These are phyloP conservation scores for Drosophila pallidifrons DNA, from an alignment of 1,140 invertebrate genomes.

Conservation along the genomic window DNA sequence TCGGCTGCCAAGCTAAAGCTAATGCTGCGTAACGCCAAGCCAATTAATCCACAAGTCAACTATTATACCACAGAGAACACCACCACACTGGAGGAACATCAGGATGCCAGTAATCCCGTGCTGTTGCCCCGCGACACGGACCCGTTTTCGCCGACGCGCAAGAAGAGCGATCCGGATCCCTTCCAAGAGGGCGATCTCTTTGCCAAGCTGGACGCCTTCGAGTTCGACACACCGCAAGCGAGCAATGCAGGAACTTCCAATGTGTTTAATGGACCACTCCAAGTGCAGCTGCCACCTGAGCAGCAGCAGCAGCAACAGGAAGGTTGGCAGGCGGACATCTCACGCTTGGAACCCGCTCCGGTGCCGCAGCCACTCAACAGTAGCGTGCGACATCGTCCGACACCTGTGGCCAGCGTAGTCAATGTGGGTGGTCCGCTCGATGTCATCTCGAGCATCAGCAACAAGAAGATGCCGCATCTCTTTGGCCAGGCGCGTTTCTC, in stretches of 20 bases:
- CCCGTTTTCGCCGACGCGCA: slow-evolving; percentile 83
- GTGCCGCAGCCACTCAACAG: slow-evolving; percentile 29
- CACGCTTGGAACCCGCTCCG: slow-evolving; percentile 36
- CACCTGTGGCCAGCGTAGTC: slow-evolving; percentile 45
- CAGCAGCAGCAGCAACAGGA: slow-evolving; percentile 26
- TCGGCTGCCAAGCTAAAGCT: slow-evolving; percentile 72
- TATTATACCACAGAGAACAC: slow-evolving; percentile 76
- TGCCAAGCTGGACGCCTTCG: slow-evolving; percentile 87
- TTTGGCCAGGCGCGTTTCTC: slow-evolving; percentile 82
- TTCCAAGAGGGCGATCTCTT: slow-evolving; percentile 89
- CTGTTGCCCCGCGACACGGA: slow-evolving; percentile 82
- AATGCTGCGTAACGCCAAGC: slow-evolving; percentile 64
- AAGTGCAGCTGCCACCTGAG: slow-evolving; percentile 68
- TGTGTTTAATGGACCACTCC: slow-evolving; percentile 68
- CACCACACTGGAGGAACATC: slow-evolving; percentile 48
- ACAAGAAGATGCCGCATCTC: slow-evolving; percentile 83
- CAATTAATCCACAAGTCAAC: slow-evolving; percentile 75
- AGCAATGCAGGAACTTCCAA: slow-evolving; percentile 12
- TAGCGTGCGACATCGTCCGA: slow-evolving; percentile 58
- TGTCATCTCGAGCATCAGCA: slow-evolving; percentile 83
- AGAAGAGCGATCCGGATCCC: slow-evolving; percentile 88
- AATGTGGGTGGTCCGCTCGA: slow-evolving; percentile 56
- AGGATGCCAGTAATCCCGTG: slow-evolving; percentile 62
- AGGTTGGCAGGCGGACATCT: slow-evolving; percentile 39
- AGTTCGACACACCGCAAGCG: slow-evolving; percentile 85